A percentile compares a stretch with the other conserved stretches of the same genome.
Conservation (phyloP, 2,797 vertebrate species). For the Myoxocephalus aenaeus region DNA sequence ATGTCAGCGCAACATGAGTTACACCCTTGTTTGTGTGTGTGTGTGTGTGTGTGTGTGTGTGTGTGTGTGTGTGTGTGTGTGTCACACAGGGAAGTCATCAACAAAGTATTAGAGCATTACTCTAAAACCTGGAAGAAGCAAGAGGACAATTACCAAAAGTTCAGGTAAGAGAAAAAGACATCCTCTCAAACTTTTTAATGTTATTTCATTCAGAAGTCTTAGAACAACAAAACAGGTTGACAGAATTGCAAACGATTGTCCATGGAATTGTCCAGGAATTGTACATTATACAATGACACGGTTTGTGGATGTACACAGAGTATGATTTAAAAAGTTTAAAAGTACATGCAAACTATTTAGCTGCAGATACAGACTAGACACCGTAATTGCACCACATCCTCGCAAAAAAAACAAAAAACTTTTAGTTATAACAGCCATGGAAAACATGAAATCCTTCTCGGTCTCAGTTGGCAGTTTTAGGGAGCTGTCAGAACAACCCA, state of each 20-base stretch:
- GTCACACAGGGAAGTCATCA: constrained; percentile 67
- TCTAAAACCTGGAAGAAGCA: constrained; percentile 73
- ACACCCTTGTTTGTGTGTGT: background rate
- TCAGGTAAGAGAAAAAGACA: constrained; percentile 71
- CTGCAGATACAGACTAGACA: background rate
- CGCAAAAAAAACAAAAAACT: background rate
- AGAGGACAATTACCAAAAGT: constrained; percentile 61
- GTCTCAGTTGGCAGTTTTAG: background rate
- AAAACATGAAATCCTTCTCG: background rate
- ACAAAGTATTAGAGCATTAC: constrained; percentile 56
- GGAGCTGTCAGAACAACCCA: background rate
- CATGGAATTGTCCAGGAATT: background rate
- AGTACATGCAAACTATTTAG: background rate
- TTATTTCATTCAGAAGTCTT: background rate
- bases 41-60: background rate
- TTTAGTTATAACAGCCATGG: background rate
- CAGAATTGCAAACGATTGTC: too few species aligned
- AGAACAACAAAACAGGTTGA: too few species aligned
- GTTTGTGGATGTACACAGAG: background rate
- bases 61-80: constrained; percentile 28
- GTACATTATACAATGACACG: background rate
- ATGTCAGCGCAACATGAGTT: background rate
- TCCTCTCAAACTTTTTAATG: background rate
- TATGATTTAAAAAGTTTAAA: background rate
- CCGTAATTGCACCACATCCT: background rate